These are phyloP conservation scores for Formica selysi DNA, from an alignment of 1,140 invertebrate species.

Conservation along the genomic window DNA sequence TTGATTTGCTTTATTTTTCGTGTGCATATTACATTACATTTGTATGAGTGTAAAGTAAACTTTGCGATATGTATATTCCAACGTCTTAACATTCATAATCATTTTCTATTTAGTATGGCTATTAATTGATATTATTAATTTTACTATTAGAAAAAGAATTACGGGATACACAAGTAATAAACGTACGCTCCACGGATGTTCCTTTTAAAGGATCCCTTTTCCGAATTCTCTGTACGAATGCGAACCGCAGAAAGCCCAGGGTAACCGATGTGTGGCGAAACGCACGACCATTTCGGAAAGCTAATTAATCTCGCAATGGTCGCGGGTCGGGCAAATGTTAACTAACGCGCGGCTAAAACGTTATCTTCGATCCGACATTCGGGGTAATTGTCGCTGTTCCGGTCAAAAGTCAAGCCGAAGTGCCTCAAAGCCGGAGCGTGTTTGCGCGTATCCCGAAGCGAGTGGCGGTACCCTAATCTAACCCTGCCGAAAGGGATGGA, in stretches of 20 bases:
- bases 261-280: conserved; percentile 22
- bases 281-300: conserved; percentile 29
- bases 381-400: conserved; percentile 59
- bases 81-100: not conserved
- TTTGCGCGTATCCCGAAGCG: conserved; percentile 62
- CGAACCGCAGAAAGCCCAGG: not conserved
- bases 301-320: conserved; percentile 57
- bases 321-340: conserved; percentile 37
- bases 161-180: not conserved
- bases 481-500: conserved; percentile 16
- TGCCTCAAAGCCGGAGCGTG: conserved; percentile 57
- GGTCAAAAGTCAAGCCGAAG: conserved; percentile 61
- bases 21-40: not conserved
- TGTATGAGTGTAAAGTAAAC: not conserved
- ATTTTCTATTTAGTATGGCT: not conserved
- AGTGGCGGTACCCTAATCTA: conserved; percentile 46
- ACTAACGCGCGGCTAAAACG: conserved; percentile 60
- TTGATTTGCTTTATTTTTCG: not conserved
- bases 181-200: not conserved
- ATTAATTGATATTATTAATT: not conserved
- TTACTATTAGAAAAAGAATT: not conserved
- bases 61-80: too few species aligned
- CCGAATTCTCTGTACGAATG: not conserved
- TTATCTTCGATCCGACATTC: conserved; percentile 62
- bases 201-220: not conserved